Base-by-base conservation (phyloP, 2,113 vertebrate species). In the Podarcis muralis region DNA sequence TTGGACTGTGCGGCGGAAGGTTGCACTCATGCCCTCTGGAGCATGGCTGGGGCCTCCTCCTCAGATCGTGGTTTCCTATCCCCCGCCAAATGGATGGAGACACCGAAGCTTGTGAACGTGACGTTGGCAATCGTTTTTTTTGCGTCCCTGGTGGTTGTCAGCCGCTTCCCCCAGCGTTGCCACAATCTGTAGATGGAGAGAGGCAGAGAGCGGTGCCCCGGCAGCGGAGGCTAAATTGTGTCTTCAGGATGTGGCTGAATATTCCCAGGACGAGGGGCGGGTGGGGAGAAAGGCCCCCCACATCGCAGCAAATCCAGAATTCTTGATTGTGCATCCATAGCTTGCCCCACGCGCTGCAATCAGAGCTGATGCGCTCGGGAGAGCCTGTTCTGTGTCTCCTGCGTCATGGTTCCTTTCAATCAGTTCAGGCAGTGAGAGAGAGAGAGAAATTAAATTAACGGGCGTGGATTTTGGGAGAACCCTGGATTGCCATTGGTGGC, bases 141-240 rank as follows among this genome's bases (percentile, higher is more conserved):
- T 37, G 62, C 32, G 6, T 78, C 62, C 37, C 87, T 69, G 43
- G 40, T 23, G 35, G n/a, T 77, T 35, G 43, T 8, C n/a, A 3
- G 43, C 78, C 18, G 62, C 81, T 78, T 74, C 71, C 81, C 15
- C 62, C 81, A 78, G 87, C 81, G 23, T 84, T 8, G 32, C 81
- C 43, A 57, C 87, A 84, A 88, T 84, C 81, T 88, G 81, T 83
- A 78, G 87, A 68, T 66, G 81, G 43, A 83, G 72, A 88, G 59
- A 83, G 59, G 37, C 43, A 15, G 37, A 74, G 53, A 82, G 74
- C 57, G 30, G 65, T 84, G 62, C n/a, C 65, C 80, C 71, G 37
- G 9, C 74, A 57, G 32, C 8, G 74, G 81, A 88, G 81, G 30
- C 76, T 77, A 68, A 68, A 69, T 84, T 35, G 37, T 83, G 62